phyloP scores from a whole-genome alignment of 2,797 vertebrate species.

The Cercopithecus diana region DNA sequence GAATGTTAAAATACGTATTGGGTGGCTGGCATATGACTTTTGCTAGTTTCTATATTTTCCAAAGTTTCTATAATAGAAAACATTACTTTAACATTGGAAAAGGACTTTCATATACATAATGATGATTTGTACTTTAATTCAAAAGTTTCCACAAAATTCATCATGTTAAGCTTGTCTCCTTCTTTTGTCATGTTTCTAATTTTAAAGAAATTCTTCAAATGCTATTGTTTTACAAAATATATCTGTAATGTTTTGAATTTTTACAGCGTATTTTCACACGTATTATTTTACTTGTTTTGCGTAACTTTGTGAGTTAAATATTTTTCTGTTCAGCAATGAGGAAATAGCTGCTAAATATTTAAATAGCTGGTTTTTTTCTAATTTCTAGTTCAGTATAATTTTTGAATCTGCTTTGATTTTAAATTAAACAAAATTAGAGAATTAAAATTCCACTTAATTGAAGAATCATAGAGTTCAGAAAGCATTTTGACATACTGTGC shows the following conservation, averaged over 20 bases:
- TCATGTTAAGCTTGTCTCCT: background rate
- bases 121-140: background rate
- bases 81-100: slow-evolving; percentile 23
- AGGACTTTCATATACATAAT: background rate
- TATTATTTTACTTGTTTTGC: background rate
- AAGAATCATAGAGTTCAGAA: background rate
- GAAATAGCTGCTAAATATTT: background rate
- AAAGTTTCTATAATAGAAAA: background rate
- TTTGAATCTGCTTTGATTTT: slow-evolving; percentile 2
- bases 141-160: background rate
- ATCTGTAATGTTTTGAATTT: background rate
- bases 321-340: background rate
- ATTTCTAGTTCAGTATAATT: background rate
- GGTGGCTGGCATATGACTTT: background rate
- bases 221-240: background rate
- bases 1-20: background rate
- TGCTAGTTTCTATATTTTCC: background rate
- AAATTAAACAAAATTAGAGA: background rate
- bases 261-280: background rate
- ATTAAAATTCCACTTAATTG: background rate
- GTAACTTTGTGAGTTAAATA: background rate
- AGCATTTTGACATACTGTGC: background rate
- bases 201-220: slow-evolving; percentile 20
- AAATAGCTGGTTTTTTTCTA: background rate
- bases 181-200: slow-evolving; percentile 28